phyloP scores from a whole-genome alignment of 2,888 invertebrate genomes.

The Phyllotreta cruciferae region DNA sequence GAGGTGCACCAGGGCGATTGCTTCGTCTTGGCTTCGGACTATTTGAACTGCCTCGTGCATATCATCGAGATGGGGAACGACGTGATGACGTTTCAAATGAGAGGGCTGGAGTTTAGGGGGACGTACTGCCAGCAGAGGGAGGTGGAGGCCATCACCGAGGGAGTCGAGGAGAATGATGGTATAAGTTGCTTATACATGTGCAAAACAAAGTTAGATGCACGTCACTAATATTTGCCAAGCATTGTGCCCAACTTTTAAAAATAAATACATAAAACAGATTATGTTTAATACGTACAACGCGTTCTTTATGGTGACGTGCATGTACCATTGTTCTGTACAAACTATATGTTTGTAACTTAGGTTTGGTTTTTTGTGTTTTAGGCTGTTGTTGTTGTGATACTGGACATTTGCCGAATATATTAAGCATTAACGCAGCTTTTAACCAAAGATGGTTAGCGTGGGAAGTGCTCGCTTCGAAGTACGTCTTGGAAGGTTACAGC shows the following conservation, averaged over 20 bases:
- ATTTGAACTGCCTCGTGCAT: conserved; percentile 97
- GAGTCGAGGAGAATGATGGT: conserved; percentile 95
- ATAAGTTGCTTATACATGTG: too few relatives aligned
- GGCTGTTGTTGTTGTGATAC: conserved; percentile 92
- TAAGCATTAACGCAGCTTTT: conserved; percentile 97
- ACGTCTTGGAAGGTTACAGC: conserved; percentile 97
- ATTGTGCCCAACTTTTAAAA: too few relatives aligned
- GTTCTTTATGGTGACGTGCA: too few relatives aligned
- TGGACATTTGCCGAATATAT: conserved; percentile 84
- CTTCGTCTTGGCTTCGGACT: conserved; percentile 97
- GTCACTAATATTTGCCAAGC: too few relatives aligned
- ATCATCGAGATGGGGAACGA: conserved; percentile 98
- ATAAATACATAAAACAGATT: too few relatives aligned
- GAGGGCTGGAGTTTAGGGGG: conserved; percentile 96
- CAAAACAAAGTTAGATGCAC: too few relatives aligned
- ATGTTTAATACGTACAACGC: too few relatives aligned
- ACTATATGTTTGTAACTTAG: conserved; percentile 15
- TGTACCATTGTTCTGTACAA: too few relatives aligned
- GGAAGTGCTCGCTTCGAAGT: conserved; percentile 96
- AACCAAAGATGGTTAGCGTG: conserved; percentile 97
- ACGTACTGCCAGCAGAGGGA: conserved; percentile 99
- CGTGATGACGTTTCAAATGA: conserved; percentile 95
- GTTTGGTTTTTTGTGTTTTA: conserved; percentile 47
- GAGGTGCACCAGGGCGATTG: conserved; percentile 97
- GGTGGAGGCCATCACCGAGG: conserved; percentile 98